A percentile compares a stretch with the other conserved stretches of the same genome.
Conservation (phyloP, 2,888 invertebrate species). For the Parnassius glacialis region DNA sequence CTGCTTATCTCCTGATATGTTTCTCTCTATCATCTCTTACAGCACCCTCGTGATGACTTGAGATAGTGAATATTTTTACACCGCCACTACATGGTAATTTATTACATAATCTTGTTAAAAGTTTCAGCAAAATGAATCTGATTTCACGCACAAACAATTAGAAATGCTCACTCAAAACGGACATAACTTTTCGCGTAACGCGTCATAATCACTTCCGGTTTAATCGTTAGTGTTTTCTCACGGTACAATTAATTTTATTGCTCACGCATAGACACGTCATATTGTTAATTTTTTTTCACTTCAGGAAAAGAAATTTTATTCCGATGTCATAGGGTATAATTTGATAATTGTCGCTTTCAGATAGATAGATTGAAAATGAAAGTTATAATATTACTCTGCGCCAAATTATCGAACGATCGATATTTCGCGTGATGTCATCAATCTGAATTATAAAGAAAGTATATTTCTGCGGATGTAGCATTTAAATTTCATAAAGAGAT, state of each 20-base stretch:
- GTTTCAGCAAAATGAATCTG: conserved; percentile 2
- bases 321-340: too few species aligned
- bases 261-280: conserved; percentile 7
- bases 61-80: too few species aligned
- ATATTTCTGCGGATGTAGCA: conserved; percentile 10
- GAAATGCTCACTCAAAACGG: conserved; percentile 8
- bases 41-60: too few species aligned
- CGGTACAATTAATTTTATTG: conserved; percentile 21
- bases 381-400: conserved; percentile 17
- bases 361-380: conserved; percentile 10
- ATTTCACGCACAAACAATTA: conserved; percentile 4
- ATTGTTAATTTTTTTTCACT: conserved; percentile 5
- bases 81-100: too few species aligned
- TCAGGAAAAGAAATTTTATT: too few species aligned
- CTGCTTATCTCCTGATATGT: too few species aligned
- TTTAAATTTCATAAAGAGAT: conserved; percentile 13
- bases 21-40: too few species aligned
- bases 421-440: conserved; percentile 17
- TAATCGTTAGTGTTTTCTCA: conserved; percentile 23
- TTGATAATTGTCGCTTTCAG: conserved; percentile 16
- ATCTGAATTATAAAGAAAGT: conserved; percentile 20
- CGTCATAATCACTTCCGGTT: conserved; percentile 22
- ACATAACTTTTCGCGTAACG: conserved; percentile 13
- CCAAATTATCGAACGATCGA: conserved; percentile 22
- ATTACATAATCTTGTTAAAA: not conserved